Conservation (phyloP, 1,140 invertebrate species). For the Musca domestica region DNA sequence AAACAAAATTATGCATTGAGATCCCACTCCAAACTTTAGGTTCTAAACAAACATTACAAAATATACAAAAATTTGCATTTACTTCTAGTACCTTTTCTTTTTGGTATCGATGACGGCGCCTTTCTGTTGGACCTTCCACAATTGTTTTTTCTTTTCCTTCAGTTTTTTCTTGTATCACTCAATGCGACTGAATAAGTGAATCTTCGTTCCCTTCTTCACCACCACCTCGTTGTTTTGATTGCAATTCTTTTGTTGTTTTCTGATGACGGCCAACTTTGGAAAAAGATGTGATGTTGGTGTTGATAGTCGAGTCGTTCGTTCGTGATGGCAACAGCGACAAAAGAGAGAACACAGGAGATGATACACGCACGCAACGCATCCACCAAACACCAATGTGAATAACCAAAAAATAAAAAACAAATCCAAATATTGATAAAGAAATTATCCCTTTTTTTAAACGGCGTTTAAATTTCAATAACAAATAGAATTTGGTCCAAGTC, state of each 20-base stretch:
- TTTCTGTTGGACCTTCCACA: conserved; percentile 1
- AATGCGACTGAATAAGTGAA: conserved; percentile 5
- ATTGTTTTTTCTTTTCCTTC: conserved; percentile 2
- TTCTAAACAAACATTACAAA: too few relatives aligned
- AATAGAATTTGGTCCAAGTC: conserved; percentile 9
- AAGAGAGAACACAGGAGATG: neutral
- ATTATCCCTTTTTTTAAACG: neutral
- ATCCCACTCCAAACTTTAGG: too few relatives aligned
- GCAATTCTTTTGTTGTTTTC: conserved; percentile 16
- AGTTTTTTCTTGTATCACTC: neutral
- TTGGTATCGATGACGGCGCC: too few relatives aligned
- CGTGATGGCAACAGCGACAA: too few relatives aligned
- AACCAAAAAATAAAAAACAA: neutral
- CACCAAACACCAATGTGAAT: neutral
- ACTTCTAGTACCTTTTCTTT: too few relatives aligned
- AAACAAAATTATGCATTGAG: too few relatives aligned
- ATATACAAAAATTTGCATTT: too few relatives aligned
- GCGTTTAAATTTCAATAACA: neutral
- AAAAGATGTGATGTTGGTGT: conserved; percentile 6
- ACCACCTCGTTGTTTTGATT: conserved; percentile 18
- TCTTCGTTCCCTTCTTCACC: conserved; percentile 4
- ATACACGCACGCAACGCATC: conserved; percentile 14
- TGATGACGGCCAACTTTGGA: conserved; percentile 12
- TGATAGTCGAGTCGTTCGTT: neutral
- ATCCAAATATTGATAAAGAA: neutral